Percentiles rank a stretch among this genome's conserved stretches.
phyloP scores from a whole-genome alignment of 2,797 vertebrate genomes.

The Enteromius paludinosus region DNA sequence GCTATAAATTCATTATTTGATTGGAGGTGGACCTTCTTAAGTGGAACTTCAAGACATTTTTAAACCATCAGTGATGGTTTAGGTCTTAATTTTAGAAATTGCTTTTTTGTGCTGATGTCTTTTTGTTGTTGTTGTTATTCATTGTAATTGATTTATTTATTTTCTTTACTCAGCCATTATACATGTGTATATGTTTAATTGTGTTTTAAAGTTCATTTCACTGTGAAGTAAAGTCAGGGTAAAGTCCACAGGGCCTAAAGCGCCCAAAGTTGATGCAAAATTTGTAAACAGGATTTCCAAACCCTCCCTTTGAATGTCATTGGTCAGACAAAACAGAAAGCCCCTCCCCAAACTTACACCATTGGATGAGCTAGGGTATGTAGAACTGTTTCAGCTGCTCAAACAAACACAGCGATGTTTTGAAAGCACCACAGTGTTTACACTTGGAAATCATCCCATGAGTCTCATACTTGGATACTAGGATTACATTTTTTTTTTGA shows the following conservation, averaged over 20 bases:
- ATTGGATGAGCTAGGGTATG: not conserved
- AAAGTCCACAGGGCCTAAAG: not conserved
- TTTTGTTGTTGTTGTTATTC: not conserved
- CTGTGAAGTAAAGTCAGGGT: not conserved
- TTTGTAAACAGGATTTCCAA: not conserved
- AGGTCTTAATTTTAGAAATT: not conserved
- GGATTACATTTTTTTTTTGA: not conserved
- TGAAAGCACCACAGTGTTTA: not conserved
- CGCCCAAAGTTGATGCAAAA: not conserved
- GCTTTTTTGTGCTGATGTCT: not conserved
- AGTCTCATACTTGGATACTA: not conserved
- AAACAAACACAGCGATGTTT: constrained; percentile 7
- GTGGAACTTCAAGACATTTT: not conserved
- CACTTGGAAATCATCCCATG: constrained; percentile 9
- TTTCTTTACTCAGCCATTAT: not conserved
- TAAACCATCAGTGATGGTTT: not conserved
- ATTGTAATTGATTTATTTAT: no score
- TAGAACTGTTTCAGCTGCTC: not conserved
- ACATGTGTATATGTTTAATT: not conserved
- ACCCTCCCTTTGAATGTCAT: not conserved
- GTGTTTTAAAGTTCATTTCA: not conserved
- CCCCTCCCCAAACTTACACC: not conserved
- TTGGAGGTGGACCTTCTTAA: no score
- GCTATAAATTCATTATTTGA: not conserved
- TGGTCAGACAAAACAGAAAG: constrained; percentile 12